Percentiles rank a stretch among this genome's conserved stretches.
phyloP scores from a whole-genome alignment of 2,797 vertebrate species.

The Crocodylus rhombifer region DNA sequence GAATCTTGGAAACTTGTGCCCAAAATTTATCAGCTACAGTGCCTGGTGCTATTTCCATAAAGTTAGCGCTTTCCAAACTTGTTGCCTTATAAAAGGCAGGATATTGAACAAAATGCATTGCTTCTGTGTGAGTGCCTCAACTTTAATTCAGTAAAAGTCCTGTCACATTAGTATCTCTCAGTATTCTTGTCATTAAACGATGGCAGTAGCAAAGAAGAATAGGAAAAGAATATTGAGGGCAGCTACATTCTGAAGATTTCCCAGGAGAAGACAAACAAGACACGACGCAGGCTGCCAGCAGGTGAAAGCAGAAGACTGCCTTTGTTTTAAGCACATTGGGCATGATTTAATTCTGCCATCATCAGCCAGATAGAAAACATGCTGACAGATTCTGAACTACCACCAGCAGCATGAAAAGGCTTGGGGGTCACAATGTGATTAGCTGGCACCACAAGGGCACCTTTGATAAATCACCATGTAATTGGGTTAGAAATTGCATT shows the following conservation, averaged over 20 bases:
- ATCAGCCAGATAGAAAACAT: constrained; percentile 85
- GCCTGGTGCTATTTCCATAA: constrained; percentile 19
- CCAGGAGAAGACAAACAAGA: constrained; percentile 81
- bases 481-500: background rate
- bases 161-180: constrained; percentile 81
- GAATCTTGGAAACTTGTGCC: background rate
- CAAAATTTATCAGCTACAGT: background rate
- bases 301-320: constrained; percentile 78
- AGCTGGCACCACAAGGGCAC: constrained; percentile 72
- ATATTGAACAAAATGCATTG: constrained; percentile 78
- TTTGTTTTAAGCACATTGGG: constrained; percentile 64
- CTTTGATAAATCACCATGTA: background rate
- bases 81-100: constrained; percentile 71
- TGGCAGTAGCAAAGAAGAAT: constrained; percentile 58
- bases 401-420: constrained; percentile 78
- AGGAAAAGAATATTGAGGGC: constrained; percentile 82
- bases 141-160: constrained; percentile 86
- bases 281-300: constrained; percentile 74
- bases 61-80: constrained; percentile 45
- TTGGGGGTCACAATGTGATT: constrained; percentile 78
- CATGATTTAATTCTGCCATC: constrained; percentile 78
- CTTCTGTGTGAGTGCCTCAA: constrained; percentile 61
- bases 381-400: constrained; percentile 77
- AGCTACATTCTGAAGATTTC: constrained; percentile 86
- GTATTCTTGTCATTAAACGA: constrained; percentile 82